Conservation (phyloP, 2,888 invertebrate genomes). For the Trimorus sp. region DNA sequence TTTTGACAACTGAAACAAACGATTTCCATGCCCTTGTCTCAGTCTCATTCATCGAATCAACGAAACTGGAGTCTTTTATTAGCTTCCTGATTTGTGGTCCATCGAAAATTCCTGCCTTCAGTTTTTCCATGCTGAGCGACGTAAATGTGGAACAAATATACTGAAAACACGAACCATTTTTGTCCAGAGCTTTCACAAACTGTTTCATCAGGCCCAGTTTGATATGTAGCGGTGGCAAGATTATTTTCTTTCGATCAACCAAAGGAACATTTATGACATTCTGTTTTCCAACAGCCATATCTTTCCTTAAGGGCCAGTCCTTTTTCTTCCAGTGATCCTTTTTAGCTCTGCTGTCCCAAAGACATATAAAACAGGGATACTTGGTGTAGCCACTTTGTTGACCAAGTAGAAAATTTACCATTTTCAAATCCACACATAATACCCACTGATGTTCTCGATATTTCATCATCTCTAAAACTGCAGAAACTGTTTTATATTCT, state of each 20-base stretch:
- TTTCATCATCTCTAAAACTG: too few species aligned
- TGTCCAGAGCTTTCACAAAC: slow-evolving; percentile 1
- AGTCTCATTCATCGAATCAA: slow-evolving; percentile 1
- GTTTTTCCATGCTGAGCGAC: background rate
- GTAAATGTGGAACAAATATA: background rate
- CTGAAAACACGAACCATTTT: background rate
- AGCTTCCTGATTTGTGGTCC: slow-evolving; percentile 16
- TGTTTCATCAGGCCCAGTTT: slow-evolving; percentile 11
- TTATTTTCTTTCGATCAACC: slow-evolving; percentile 5
- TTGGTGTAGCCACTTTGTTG: slow-evolving; percentile 6
- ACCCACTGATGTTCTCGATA: slow-evolving; percentile 1
- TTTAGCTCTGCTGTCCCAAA: slow-evolving; percentile 17
- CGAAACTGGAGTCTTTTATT: background rate
- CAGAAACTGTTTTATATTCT: background rate
- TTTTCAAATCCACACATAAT: slow-evolving; percentile 5
- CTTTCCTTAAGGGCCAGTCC: slow-evolving; percentile 12
- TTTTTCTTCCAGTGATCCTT: slow-evolving; percentile 6
- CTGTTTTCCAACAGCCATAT: background rate
- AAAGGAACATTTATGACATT: background rate
- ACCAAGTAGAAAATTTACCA: slow-evolving; percentile 2
- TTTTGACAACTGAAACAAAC: background rate
- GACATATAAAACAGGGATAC: slow-evolving; percentile 8
- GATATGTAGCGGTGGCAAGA: slow-evolving; percentile 4
- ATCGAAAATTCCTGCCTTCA: slow-evolving; percentile 14
- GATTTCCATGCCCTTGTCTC: background rate